Evolutionary conservation across 1,140 invertebrate genomes (phyloP).

Genomic region (Spodoptera litura): DNA sequence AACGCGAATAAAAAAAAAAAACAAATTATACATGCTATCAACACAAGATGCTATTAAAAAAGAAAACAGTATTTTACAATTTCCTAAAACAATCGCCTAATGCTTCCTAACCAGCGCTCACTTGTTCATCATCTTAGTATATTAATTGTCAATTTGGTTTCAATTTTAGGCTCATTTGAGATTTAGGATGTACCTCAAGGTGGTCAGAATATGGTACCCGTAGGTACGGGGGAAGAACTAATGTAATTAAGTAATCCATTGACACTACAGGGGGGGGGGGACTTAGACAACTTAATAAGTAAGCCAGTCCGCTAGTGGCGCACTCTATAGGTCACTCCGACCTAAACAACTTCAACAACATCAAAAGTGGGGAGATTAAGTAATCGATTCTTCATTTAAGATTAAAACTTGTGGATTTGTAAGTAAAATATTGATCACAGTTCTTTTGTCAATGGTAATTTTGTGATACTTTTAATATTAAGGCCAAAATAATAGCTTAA

Average conservation of each 20-base stretch:
- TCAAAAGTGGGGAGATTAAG: slow-evolving; percentile 7
- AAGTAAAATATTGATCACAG: slow-evolving; percentile 29
- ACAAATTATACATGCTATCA: slow-evolving; percentile 84
- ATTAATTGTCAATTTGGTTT: slow-evolving; percentile 78
- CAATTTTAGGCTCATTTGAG: slow-evolving; percentile 73
- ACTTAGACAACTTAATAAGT: neutral
- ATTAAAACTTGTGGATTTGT: slow-evolving; percentile 25
- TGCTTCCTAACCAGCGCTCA: slow-evolving; percentile 66
- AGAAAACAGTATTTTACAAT: slow-evolving; percentile 71
- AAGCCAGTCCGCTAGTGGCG: neutral
- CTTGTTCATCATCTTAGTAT: slow-evolving; percentile 64
- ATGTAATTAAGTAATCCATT: slow-evolving; percentile 55
- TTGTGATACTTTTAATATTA: slow-evolving; percentile 36
- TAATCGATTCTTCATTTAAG: neutral
- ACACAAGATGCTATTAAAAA: slow-evolving; percentile 81
- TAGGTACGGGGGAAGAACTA: slow-evolving; percentile 45
- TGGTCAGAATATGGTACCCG: slow-evolving; percentile 26
- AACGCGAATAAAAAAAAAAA: slow-evolving; percentile 82
- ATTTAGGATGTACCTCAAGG: slow-evolving; percentile 53
- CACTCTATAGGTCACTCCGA: neutral
- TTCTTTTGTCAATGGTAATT: slow-evolving; percentile 31
- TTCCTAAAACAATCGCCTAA: slow-evolving; percentile 73
- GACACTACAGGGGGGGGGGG: slow-evolving; percentile 16
- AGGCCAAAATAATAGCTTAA: slow-evolving; percentile 41
- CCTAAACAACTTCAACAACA: slow-evolving; percentile 1